phyloP scores from a whole-genome alignment of 2,888 invertebrate genomes.

The Phasia obesa region DNA sequence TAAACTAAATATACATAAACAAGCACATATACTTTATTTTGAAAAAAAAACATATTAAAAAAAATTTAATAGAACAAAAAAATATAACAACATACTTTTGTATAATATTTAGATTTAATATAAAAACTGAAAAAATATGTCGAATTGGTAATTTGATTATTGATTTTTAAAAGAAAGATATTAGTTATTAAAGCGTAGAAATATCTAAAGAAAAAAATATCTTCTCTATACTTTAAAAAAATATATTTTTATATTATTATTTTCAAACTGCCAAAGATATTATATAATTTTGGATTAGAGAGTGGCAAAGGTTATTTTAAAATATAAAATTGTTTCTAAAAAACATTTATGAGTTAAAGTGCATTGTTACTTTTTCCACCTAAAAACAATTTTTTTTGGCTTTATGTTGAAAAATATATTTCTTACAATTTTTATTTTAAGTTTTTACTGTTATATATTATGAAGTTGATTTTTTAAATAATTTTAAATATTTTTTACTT shows the following conservation, averaged over 20 bases:
- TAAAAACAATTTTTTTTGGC: too few relatives aligned
- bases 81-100: slow-evolving; percentile 51
- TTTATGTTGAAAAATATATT: too few relatives aligned
- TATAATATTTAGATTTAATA: slow-evolving; percentile 52
- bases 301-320: not conserved
- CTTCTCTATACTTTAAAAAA: not conserved
- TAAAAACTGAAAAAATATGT: slow-evolving; percentile 34
- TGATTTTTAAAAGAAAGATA: slow-evolving; percentile 36
- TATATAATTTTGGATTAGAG: not conserved
- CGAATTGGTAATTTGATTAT: slow-evolving; percentile 63
- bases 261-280: not conserved
- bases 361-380: too few relatives aligned
- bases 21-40: slow-evolving; percentile 70
- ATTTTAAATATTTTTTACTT: too few relatives aligned
- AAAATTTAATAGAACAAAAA: slow-evolving; percentile 34
- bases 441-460: too few relatives aligned
- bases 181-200: slow-evolving; percentile 68
- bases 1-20: slow-evolving; percentile 34
- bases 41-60: slow-evolving; percentile 23
- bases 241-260: slow-evolving; percentile 6
- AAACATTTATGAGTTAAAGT: too few relatives aligned
- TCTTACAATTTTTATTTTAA: too few relatives aligned
- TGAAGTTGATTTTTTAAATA: too few relatives aligned
- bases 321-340: too few relatives aligned
- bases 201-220: slow-evolving; percentile 63